Base-by-base conservation (phyloP, 2,113 vertebrate genomes). In the Carollia perspicillata region DNA sequence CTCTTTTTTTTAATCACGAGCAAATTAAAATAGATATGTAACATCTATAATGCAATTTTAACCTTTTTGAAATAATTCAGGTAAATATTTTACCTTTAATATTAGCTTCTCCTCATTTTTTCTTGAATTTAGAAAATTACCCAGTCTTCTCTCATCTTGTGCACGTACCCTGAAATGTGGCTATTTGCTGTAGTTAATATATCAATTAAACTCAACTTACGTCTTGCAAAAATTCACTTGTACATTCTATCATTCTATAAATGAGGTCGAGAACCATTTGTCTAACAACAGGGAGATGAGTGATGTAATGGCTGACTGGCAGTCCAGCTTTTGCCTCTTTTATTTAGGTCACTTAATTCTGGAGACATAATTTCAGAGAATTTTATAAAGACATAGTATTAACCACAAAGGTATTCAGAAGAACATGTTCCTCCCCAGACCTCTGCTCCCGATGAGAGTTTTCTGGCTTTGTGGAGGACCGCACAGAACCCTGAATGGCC, bases 401-500 rank as follows among this genome's bases (percentile, higher is more conserved):
- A 97, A 93, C 91, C 97, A 96, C 97, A 98, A 96, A 97, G 88
- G 75, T 97, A 98, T 98, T 97, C 98, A 84, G 75, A 55, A 47
- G 89, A 97, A 92, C 95, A 84, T 89, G 37, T 96, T 95, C 84
- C 69, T 93, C 55, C 92, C 93, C 85, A 97, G 94, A 86, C 93
- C 95, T 94, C 60, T 94, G 65, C 60, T 86, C n/a, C n/a, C 4
- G 96, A 88, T 97, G 98, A 98, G 98, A 98, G 96, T 0, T 98
- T 97, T 97, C 97, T 98, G 98, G 98, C 98, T 95, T 97, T 86
- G 86, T 14, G 42, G 49, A 95, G 75, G 97, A 98, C 97, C 97
- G 84, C 97, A 98, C 97, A 98, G 97, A 98, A 98, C 83, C 58
- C 60, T 90, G 66, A 91, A 75, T 0, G 97, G 94, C 89, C 92